A percentile compares a stretch with the other conserved stretches of the same genome.
phyloP scores from a whole-genome alignment of 2,113 vertebrate species.

The Colistium nudipinnis region DNA sequence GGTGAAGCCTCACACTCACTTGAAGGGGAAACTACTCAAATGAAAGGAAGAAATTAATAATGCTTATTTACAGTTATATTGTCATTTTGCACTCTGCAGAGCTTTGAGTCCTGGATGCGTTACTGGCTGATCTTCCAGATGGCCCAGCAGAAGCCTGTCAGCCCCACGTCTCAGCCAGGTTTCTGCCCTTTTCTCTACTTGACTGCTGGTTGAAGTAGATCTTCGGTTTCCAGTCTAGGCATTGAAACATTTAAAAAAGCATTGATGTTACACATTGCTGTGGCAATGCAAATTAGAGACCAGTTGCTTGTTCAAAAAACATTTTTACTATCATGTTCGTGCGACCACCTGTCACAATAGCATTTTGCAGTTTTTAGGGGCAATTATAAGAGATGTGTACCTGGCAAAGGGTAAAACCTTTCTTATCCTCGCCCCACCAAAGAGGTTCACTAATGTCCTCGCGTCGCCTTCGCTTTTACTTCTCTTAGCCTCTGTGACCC shows the following conservation, averaged over 20 bases:
- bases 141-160: slow-evolving; percentile 77
- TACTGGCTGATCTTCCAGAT: slow-evolving; percentile 90
- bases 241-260: too few relatives aligned
- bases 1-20: slow-evolving; percentile 60
- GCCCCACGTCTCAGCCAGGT: slow-evolving; percentile 54
- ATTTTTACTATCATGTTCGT: background rate
- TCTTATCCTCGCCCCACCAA: background rate
- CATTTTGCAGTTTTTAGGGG: too few relatives aligned
- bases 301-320: too few relatives aligned
- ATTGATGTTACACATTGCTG: background rate
- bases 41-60: background rate
- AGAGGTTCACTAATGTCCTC: background rate
- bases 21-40: background rate
- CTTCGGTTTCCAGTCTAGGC: too few relatives aligned
- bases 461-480: background rate
- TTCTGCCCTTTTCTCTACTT: background rate
- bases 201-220: too few relatives aligned
- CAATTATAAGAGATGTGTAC: background rate
- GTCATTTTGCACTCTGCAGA: slow-evolving; percentile 69
- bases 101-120: slow-evolving; percentile 88
- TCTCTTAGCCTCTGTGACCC: slow-evolving; percentile 55
- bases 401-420: background rate
- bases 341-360: background rate
- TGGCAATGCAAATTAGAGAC: too few relatives aligned
- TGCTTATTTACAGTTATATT: too few relatives aligned